Evolutionary conservation across 2,113 vertebrate genomes (phyloP).

Genomic region (Chaenogobius annularis): DNA sequence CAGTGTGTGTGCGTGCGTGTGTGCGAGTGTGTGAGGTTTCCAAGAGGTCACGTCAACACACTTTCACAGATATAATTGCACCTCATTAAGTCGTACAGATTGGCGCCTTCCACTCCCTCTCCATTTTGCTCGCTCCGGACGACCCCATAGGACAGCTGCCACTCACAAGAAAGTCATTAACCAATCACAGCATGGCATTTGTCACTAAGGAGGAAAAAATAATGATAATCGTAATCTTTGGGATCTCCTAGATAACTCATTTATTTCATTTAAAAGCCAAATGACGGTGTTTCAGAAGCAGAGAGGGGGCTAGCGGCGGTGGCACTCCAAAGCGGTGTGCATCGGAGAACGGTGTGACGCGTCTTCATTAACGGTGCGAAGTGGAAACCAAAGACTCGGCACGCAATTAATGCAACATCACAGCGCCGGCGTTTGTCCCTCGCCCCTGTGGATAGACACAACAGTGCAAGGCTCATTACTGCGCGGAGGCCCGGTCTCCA

Average conservation of each 20-base stretch:
- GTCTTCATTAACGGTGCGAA: conserved; percentile 66
- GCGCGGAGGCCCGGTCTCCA: conserved; percentile 59
- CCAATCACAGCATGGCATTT: conserved; percentile 70
- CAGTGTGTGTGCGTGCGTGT: conserved; percentile 14
- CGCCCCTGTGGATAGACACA: conserved; percentile 36
- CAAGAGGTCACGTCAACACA: conserved; percentile 59
- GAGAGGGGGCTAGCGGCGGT: conserved; percentile 52
- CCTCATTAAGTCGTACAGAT: conserved; percentile 67
- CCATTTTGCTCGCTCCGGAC: conserved; percentile 52
- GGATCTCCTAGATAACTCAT: conserved; percentile 69
- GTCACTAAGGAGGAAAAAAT: conserved; percentile 61
- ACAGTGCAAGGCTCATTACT: conserved; percentile 59
- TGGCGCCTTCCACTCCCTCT: conserved; percentile 58
- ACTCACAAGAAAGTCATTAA: conserved; percentile 71
- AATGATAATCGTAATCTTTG: conserved; percentile 68
- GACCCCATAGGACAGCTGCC: conserved; percentile 70
- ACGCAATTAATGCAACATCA: conserved; percentile 76
- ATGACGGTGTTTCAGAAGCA: conserved; percentile 62
- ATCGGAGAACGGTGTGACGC: conserved; percentile 39
- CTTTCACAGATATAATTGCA: conserved; percentile 61
- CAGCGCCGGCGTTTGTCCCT: conserved; percentile 63
- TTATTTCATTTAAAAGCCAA: conserved; percentile 75
- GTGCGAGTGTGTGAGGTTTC: conserved; percentile 21
- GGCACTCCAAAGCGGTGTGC: conserved; percentile 55
- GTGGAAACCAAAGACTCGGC: conserved; percentile 64